phyloP scores from a whole-genome alignment of 2,113 vertebrate genomes.

The Crotalus horridus region DNA sequence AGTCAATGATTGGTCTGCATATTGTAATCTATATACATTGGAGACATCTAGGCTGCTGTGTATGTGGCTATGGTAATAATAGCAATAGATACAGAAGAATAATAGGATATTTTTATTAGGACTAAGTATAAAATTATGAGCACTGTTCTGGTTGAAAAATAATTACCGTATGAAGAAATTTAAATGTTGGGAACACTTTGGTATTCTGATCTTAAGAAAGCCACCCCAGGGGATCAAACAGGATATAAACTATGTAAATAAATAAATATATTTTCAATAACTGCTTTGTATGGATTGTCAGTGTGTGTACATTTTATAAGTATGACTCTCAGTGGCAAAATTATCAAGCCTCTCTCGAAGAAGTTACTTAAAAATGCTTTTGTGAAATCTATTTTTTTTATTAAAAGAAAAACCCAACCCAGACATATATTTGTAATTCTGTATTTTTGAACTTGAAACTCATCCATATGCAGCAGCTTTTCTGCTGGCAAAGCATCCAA shows the following conservation, averaged over 20 bases:
- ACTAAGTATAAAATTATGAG: not conserved
- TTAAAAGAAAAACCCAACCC: not conserved
- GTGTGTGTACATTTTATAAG: not conserved
- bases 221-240: not conserved
- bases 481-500: constrained; percentile 42
- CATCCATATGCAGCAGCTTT: constrained; percentile 34
- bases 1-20: not conserved
- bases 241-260: not conserved
- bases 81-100: not conserved
- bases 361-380: not conserved
- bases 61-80: not conserved
- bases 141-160: not conserved
- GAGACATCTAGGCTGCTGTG: not conserved
- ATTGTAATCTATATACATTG: not conserved
- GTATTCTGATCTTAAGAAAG: not conserved
- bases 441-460: constrained; percentile 28
- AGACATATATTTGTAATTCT: constrained; percentile 19
- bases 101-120: not conserved
- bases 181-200: not conserved
- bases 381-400: not conserved
- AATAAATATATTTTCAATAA: not conserved
- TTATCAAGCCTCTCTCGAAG: not conserved
- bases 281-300: not conserved
- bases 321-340: not conserved
- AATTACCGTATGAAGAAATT: not conserved